Evolutionary conservation across 2,888 invertebrate genomes (phyloP), one percentile per base, ranked within the genome.

Genomic region (Biston stratarius): DNA sequence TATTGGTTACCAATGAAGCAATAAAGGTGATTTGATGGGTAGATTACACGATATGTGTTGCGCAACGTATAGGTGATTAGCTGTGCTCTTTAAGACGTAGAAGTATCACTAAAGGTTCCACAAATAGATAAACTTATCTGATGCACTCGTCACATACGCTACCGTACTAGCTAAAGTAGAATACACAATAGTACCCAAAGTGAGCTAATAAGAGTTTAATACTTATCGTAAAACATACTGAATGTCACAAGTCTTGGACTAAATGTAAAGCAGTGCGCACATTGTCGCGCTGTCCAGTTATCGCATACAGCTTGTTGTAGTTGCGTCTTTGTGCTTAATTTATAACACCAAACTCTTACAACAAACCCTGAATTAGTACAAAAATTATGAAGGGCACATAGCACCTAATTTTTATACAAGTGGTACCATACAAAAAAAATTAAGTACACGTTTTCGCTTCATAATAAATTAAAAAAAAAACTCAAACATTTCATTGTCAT

Each of bases 191-290:
- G 12, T 5, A 44, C n/a, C n/a, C 34, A 7, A 51, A 7, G n/a
- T 11, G 12, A 11, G 34, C 34, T 7, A 34, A 51, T 51, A 51
- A 51, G 6, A 34, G 12, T 34, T 51, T 33, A 33, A 11, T 33
- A 52, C 12, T 12, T 42, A 55, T 0, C 11, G 33, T 42, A 33
- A 42, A 42, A 15, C 11, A 42, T 42, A 42, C 7, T 0, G 42
- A 48, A 53, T 44, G 15, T 62, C 47, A 52, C 62, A 24, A 81
- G 84, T 86, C 81, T 81, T 88, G 93, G 92, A 93, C 93, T 83
- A 83, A 91, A 93, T 92, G 92, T 92, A 93, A 92, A 92, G 82
- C 92, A 92, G 92, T 87, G 84, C 81, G 87, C 89, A 88, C 87
- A 84, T 71, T 77, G 79, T 81, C 79, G 84, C 83, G 81, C 76